These are phyloP conservation scores for Periophthalmus modestus DNA, from an alignment of 2,113 vertebrate species.

Conservation along the genomic window DNA sequence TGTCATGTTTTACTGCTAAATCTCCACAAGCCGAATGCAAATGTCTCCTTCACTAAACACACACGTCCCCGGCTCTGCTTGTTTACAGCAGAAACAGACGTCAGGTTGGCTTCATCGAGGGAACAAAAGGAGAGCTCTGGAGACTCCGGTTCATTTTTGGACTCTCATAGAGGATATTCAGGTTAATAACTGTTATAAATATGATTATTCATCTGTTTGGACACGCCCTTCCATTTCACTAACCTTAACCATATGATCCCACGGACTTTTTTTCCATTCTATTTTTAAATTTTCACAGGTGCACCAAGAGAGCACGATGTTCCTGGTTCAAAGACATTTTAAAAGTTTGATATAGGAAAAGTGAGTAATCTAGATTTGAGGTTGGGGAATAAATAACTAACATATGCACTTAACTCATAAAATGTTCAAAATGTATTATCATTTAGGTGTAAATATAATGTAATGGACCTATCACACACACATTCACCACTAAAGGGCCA, in stretches of 20 bases:
- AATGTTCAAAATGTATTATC: no score
- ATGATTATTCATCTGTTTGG: neutral
- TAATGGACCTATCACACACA: no score
- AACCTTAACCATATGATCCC: neutral
- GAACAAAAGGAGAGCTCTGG: neutral
- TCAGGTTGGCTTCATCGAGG: neutral
- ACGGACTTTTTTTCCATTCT: neutral
- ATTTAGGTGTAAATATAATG: no score
- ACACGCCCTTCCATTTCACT: neutral
- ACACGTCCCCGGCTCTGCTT: neutral
- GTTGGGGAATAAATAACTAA: neutral
- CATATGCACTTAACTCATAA: no score
- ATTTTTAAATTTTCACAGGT: neutral
- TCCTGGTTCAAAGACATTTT: neutral
- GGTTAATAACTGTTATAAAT: constrained; percentile 6
- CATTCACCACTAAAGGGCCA: no score
- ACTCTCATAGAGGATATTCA: neutral
- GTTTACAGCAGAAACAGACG: constrained; percentile 3
- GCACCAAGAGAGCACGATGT: neutral
- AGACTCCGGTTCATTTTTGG: neutral
- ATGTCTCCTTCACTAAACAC: neutral
- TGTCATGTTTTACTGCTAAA: neutral
- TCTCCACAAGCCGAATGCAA: neutral
- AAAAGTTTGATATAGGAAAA: neutral
- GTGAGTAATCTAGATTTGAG: neutral